Evolutionary conservation across 2,797 vertebrate species (phyloP).

Genomic region (Fringilla coelebs): DNA sequence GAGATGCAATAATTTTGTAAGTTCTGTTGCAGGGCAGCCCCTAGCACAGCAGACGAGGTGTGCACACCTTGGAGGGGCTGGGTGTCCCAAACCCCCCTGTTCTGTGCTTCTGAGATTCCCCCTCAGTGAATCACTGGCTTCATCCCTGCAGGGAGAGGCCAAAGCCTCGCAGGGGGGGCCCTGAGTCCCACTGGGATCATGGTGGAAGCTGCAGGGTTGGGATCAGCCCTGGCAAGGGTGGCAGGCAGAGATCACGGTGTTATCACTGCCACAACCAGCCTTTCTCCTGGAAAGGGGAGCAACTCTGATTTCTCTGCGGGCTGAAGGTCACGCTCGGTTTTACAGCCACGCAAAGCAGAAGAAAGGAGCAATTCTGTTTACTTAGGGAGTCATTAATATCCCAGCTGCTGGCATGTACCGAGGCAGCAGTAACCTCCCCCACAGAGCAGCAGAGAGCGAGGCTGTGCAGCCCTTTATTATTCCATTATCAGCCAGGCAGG

Average conservation of each 20-base stretch:
- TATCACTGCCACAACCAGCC: not conserved
- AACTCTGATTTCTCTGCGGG: not conserved
- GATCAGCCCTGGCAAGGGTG: not conserved
- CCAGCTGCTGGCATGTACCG: not conserved
- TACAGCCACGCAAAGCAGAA: not conserved
- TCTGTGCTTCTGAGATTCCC: not conserved
- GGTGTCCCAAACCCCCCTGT: rapidly evolving
- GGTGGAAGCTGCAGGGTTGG: not conserved
- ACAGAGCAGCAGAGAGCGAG: not conserved
- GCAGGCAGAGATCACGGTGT: not conserved
- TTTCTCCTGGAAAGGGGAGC: not conserved
- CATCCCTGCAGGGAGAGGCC: not conserved
- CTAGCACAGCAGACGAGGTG: not conserved
- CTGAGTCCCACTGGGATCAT: rapidly evolving
- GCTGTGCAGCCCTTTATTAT: conserved; percentile 10
- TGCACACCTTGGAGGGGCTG: not conserved
- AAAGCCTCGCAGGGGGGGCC: rapidly evolving
- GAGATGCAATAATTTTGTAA: not conserved
- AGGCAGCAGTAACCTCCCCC: conserved; percentile 25
- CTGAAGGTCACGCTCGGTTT: not conserved
- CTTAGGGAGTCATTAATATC: not conserved
- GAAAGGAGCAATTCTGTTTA: conserved; percentile 18
- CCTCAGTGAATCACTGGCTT: not conserved
- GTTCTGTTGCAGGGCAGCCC: not conserved
- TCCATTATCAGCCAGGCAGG: conserved; percentile 17